phyloP scores from a whole-genome alignment of 2,797 vertebrate genomes.

The Trichosurus vulpecula region DNA sequence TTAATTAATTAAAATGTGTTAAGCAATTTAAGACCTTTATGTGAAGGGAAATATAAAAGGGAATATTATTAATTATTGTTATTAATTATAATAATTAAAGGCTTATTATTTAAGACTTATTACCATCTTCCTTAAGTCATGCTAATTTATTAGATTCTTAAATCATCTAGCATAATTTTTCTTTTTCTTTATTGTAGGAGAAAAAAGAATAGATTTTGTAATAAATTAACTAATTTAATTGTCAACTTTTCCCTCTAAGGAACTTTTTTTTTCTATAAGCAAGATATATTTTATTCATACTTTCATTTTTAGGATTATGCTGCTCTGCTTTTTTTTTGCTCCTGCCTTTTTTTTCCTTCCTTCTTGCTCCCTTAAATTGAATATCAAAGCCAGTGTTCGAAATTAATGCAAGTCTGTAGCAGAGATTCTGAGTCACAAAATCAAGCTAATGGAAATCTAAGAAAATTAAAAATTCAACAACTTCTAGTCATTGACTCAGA shows the following conservation, averaged over 20 bases:
- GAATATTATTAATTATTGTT: slow-evolving; percentile 30
- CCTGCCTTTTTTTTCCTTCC: not conserved
- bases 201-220: slow-evolving; percentile 26
- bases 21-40: slow-evolving; percentile 60
- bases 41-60: slow-evolving; percentile 37
- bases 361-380: slow-evolving; percentile 1
- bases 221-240: slow-evolving; percentile 39
- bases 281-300: slow-evolving; percentile 11
- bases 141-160: slow-evolving; percentile 9
- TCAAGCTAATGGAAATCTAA: not conserved
- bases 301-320: not conserved
- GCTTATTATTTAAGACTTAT: slow-evolving; percentile 28
- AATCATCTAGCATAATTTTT: not conserved
- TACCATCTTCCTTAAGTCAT: not conserved
- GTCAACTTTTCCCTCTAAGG: slow-evolving; percentile 24
- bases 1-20: slow-evolving; percentile 63
- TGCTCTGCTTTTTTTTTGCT: not conserved
- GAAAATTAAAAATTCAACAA: not conserved
- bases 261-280: slow-evolving; percentile 26
- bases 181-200: slow-evolving; percentile 14
- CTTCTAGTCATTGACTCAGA: not conserved
- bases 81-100: slow-evolving; percentile 54
- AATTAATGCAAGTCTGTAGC: slow-evolving; percentile 1
- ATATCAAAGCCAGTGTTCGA: not conserved
- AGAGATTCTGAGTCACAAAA: not conserved